Evolutionary conservation across 2,888 invertebrate genomes (phyloP), one percentile per base, ranked within the genome.

Genomic region (Osmoderma eremita): DNA sequence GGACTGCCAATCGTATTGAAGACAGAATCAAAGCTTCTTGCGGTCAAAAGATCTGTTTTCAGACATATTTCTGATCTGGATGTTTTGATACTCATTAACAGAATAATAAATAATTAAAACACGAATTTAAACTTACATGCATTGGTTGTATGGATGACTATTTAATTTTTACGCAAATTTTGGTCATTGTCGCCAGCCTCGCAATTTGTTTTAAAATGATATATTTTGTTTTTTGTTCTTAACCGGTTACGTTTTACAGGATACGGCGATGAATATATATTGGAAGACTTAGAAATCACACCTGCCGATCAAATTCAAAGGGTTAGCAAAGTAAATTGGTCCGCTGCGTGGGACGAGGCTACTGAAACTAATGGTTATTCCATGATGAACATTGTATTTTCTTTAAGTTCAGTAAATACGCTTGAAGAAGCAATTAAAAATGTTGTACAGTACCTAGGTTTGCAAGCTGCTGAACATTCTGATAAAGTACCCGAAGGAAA

Each of bases 231-330:
- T n/a, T n/a, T n/a, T n/a, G n/a, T n/a, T n/a, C n/a, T n/a, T n/a
- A n/a, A n/a, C n/a, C n/a, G n/a, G n/a, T n/a, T 30, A 30, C 2
- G 6, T 53, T 38, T 4, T 56, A 41, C 67, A 75, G 90, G 97
- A 4, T 99, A 98, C 76, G 91, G 93, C 65, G 99, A 99, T 79
- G 95, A 97, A 69, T 99, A 99, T 79, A 93, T 93, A 79, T 80
- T 99, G 65, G 99, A 99, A 83, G 97, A 98, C 83, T 83, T 96
- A 36, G 96, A 97, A 80, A 84, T 97, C 49, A 88, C 88, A 1
- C 86, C 96, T 3, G 90, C 91, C 2, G 96, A 97, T 83, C 94
- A 95, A 83, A 90, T 96, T 73, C 91, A 93, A 80, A 88, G 89
- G 74, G 87, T 91, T 17, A 88, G 89, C 75, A 91, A 92, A 78